These are phyloP conservation scores for Dendrocopos noguchii DNA, from an alignment of 2,113 vertebrate genomes.

Conservation along the genomic window DNA sequence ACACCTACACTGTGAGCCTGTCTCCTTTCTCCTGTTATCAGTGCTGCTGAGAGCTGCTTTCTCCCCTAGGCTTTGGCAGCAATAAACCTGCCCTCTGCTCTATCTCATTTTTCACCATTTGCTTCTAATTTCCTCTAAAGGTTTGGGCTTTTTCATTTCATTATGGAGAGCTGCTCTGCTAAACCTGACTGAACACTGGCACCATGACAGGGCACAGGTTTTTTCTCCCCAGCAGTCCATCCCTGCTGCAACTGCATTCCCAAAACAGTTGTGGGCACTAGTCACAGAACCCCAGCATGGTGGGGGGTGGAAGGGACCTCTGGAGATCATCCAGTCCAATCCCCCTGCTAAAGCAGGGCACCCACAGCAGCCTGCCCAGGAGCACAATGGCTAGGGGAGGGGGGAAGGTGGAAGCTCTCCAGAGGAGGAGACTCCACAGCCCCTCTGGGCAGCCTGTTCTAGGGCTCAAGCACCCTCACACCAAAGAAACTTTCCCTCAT, in stretches of 20 bases:
- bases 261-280: rapidly evolving
- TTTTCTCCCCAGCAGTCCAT: background rate
- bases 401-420: background rate
- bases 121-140: constrained; percentile 8
- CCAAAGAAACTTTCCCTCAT: no score
- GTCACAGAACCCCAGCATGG: background rate
- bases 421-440: background rate
- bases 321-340: background rate
- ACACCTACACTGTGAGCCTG: rapidly evolving
- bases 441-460: background rate
- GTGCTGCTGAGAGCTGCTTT: background rate
- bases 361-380: background rate
- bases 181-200: background rate
- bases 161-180: background rate
- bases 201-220: rapidly evolving
- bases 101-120: background rate
- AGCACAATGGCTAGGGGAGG: background rate
- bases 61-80: background rate
- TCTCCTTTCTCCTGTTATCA: background rate
- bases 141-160: background rate
- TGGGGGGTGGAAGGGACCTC: background rate
- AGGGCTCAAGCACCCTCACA: background rate
- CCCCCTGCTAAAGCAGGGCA: background rate
- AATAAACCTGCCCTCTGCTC: background rate
- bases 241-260: no score